phyloP scores from a whole-genome alignment of 1,140 invertebrate species.

The Aphidius ervi region DNA sequence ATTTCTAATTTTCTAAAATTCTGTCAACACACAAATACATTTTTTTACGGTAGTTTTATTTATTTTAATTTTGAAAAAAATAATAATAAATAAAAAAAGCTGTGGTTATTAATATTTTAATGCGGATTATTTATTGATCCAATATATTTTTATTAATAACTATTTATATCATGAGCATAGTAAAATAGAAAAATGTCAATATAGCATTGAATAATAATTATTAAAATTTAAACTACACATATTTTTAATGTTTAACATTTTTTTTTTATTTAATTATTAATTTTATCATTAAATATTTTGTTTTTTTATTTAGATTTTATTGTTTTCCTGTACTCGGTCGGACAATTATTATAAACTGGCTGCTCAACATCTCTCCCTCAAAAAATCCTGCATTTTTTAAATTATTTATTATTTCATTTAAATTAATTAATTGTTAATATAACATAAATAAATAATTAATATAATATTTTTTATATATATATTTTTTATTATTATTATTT shows the following conservation, averaged over 20 bases:
- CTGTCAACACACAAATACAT: not conserved
- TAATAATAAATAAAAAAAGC: conserved; percentile 50
- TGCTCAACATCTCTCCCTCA: too few relatives aligned
- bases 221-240: not conserved
- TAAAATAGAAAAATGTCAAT: conserved; percentile 41
- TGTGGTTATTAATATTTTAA: conserved; percentile 45
- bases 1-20: too few relatives aligned
- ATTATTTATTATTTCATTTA: too few relatives aligned
- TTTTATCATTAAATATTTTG: not conserved
- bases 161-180: conserved; percentile 27
- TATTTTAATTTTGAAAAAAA: conserved; percentile 45
- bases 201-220: conserved; percentile 6
- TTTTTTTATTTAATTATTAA: not conserved
- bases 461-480: too few relatives aligned
- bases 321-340: not conserved
- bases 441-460: too few relatives aligned
- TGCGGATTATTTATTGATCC: conserved; percentile 15
- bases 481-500: conserved; percentile 4
- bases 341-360: too few relatives aligned
- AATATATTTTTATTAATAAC: conserved; percentile 1
- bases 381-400: too few relatives aligned
- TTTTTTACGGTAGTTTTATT: conserved; percentile 23
- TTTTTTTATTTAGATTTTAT: not conserved
- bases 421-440: too few relatives aligned
- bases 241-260: not conserved